Evolutionary conservation across 2,113 vertebrate genomes (phyloP).

Genomic region (Mus pahari): DNA sequence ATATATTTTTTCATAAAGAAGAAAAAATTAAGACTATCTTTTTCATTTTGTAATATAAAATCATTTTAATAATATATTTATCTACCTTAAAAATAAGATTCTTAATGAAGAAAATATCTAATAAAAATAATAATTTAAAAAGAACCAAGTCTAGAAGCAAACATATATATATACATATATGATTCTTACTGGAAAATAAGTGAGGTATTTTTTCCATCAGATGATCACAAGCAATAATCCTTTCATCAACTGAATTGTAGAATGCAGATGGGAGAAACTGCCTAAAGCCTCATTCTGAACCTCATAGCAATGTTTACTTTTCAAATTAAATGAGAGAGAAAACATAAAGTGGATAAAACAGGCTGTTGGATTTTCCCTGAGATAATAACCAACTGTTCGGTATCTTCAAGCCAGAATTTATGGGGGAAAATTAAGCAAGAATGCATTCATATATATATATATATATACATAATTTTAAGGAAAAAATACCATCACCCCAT

Average conservation of each 20-base stretch:
- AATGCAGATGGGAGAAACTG: background rate
- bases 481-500: background rate
- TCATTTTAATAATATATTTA: background rate
- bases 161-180: too few relatives aligned
- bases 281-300: background rate
- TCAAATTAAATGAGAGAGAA: constrained; percentile 24
- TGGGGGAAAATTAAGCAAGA: background rate
- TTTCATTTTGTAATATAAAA: background rate
- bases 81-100: background rate
- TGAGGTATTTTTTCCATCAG: background rate
- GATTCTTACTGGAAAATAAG: background rate
- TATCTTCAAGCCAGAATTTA: background rate
- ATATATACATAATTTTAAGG: background rate
- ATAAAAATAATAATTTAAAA: too few relatives aligned
- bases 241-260: constrained; percentile 17
- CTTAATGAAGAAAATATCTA: background rate
- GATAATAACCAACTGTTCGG: background rate
- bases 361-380: background rate
- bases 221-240: background rate
- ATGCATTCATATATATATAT: background rate
- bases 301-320: background rate
- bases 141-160: too few relatives aligned
- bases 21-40: background rate
- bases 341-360: background rate
- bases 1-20: background rate